phyloP scores from a whole-genome alignment of 2,888 invertebrate species.

The Drosophila mercatorum region DNA sequence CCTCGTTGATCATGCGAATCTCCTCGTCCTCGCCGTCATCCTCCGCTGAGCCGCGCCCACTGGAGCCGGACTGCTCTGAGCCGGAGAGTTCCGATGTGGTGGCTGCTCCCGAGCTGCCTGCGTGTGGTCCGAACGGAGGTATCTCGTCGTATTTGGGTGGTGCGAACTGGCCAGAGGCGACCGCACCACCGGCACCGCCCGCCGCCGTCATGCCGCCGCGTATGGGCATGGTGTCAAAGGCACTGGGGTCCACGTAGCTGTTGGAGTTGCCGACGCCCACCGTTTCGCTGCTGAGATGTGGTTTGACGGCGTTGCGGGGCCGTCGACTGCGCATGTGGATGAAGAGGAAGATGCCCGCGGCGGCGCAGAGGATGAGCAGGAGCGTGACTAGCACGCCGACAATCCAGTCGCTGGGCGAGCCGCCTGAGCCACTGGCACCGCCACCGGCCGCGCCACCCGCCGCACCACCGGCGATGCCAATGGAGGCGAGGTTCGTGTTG shows the following conservation, averaged over 20 bases:
- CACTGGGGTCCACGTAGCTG: slow-evolving; percentile 94
- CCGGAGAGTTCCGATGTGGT: slow-evolving; percentile 96
- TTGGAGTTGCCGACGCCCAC: slow-evolving; percentile 89
- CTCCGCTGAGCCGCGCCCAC: slow-evolving; percentile 98
- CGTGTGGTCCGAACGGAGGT: slow-evolving; percentile 92
- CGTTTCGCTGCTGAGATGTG: slow-evolving; percentile 89
- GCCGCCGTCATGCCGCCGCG: slow-evolving; percentile 86
- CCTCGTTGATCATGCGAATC: slow-evolving; percentile 98
- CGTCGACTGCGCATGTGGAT: slow-evolving; percentile 92
- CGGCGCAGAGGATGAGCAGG: slow-evolving; percentile 92
- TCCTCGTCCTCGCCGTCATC: slow-evolving; percentile 98
- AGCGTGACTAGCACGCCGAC: slow-evolving; percentile 93
- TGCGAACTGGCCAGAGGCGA: slow-evolving; percentile 88
- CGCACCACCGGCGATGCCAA: slow-evolving; percentile 85
- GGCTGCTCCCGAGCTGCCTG: slow-evolving; percentile 91
- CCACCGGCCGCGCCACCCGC: slow-evolving; percentile 84
- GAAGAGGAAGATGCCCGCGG: slow-evolving; percentile 93
- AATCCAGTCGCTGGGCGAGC: slow-evolving; percentile 92
- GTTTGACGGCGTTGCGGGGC: slow-evolving; percentile 91
- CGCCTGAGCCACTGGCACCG: slow-evolving; percentile 85
- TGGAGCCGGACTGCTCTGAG: slow-evolving; percentile 97
- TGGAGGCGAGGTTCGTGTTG: slow-evolving; percentile 87
- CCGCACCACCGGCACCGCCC: slow-evolving; percentile 82
- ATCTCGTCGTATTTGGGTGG: slow-evolving; percentile 97
- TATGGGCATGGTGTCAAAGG: slow-evolving; percentile 95